These are phyloP conservation scores for Nymphalis io DNA, from an alignment of 1,140 invertebrate species.

Conservation along the genomic window DNA sequence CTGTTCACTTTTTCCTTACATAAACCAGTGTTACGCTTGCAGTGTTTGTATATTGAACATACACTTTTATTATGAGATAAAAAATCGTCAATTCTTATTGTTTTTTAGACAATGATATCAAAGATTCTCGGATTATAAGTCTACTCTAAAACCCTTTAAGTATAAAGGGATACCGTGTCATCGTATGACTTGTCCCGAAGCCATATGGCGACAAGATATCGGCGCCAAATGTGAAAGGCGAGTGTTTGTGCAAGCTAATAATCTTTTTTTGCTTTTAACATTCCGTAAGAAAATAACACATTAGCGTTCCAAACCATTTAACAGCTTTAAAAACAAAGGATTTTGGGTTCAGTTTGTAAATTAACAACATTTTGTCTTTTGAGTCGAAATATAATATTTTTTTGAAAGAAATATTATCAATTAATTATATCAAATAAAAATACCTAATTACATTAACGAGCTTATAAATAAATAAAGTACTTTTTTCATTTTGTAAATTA, in stretches of 20 bases:
- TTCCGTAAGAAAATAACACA: conserved; percentile 37
- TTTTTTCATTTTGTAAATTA: no score
- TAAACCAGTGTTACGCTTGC: no score
- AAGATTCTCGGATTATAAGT: background rate
- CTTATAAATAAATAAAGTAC: no score
- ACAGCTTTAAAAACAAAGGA: conserved; percentile 53
- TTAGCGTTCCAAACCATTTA: conserved; percentile 50
- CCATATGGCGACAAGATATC: conserved; percentile 38
- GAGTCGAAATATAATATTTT: background rate
- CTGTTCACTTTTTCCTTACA: no score
- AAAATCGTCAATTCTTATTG: background rate
- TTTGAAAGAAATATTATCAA: background rate
- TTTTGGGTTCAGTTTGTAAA: conserved; percentile 10
- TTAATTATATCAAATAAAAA: no score
- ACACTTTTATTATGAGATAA: background rate
- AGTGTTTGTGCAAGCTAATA: conserved; percentile 45
- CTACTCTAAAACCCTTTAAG: conserved; percentile 1
- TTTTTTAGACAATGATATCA: background rate
- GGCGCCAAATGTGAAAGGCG: conserved; percentile 48
- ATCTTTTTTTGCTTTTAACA: conserved; percentile 33
- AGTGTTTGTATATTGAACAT: no score
- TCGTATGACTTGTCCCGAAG: conserved; percentile 10
- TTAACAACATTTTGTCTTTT: background rate
- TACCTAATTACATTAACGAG: no score
- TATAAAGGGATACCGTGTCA: background rate